Evolutionary conservation across 1,140 invertebrate species (phyloP), one percentile per base, ranked within the genome.

Genomic region (Acromyrmex heyeri): DNA sequence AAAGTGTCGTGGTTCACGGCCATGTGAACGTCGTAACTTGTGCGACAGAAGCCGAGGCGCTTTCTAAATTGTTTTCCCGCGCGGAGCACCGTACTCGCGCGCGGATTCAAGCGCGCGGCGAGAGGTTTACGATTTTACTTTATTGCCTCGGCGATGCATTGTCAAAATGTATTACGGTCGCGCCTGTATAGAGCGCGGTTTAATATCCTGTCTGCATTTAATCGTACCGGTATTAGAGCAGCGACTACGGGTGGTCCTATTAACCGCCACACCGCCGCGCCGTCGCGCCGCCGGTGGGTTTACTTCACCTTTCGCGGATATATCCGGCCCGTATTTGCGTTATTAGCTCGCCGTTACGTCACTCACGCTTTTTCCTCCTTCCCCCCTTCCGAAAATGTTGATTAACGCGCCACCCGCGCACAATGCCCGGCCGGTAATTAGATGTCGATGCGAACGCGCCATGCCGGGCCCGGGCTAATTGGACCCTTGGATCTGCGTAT

Each of bases 201-300:
- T 94, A 94, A 94, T 94, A 94, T 94, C 94, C 93, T 93, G 94
- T 94, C 93, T 93, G 91, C 93, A 88, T 94, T 94, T 94, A 94
- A 94, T 94, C 93, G 93, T 86, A 82, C 76, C 85, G 92, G 94
- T 91, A 94, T 94, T 94, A 94, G 91, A 92, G 89, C 62, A 82
- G 69, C 82, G 91, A 79, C 88, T 78, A 83, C 90, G 92, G 93
- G 93, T 90, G 93, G 93, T 93, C 94, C 93, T 90, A 93, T 93
- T 93, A 93, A 93, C 89, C 91, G 87, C 77, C 77, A 6, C 75
- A 24, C 57, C 59, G 76, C 59, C 53, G 53, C 53, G 8, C 38
- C 38, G 38, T 10, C 38, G 57, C 48, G 44, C 73, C 73, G 24
- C 44, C 24, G 88, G 87, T 78, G 87, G 90, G 89, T 87, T 92